phyloP scores from a whole-genome alignment of 2,113 vertebrate species.

The Elanus axillaris region DNA sequence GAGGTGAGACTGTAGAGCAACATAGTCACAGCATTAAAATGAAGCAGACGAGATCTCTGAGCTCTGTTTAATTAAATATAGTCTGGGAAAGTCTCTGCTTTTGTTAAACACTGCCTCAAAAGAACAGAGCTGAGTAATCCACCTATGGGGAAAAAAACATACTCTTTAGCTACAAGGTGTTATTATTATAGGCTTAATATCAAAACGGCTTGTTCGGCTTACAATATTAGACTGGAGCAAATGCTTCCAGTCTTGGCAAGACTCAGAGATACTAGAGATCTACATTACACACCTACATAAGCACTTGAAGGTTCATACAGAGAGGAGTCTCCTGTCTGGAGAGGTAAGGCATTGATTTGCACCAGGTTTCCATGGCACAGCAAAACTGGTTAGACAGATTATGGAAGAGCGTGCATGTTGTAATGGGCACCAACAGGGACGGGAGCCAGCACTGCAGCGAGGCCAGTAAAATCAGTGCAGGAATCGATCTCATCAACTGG shows the following conservation, averaged over 20 bases:
- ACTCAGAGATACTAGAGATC: neutral
- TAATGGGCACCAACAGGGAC: neutral
- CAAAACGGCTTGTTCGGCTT: slow-evolving; percentile 9
- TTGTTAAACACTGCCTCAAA: slow-evolving; percentile 23
- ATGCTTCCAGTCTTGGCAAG: neutral
- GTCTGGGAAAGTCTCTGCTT: slow-evolving; percentile 28
- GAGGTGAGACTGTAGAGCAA: neutral
- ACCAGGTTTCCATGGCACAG: neutral
- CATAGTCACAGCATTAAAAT: neutral
- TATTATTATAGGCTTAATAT: slow-evolving; percentile 54
- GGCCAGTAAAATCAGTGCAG: neutral
- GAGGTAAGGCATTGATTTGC: neutral
- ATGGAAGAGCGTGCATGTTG: neutral
- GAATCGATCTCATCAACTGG: fast-evolving
- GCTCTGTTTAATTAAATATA: slow-evolving; percentile 46
- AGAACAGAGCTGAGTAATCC: slow-evolving; percentile 46
- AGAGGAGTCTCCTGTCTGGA: neutral
- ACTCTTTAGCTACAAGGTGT: slow-evolving; percentile 20
- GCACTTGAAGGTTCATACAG: neutral
- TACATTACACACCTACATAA: neutral
- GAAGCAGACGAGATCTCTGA: neutral
- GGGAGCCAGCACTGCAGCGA: neutral
- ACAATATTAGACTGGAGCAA: neutral
- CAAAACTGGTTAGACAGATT: neutral
- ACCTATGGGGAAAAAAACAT: neutral